These are phyloP conservation scores for Actinostola sp. DNA, from an alignment of 92 coral and sea anemone genomes.

Conservation along the genomic window DNA sequence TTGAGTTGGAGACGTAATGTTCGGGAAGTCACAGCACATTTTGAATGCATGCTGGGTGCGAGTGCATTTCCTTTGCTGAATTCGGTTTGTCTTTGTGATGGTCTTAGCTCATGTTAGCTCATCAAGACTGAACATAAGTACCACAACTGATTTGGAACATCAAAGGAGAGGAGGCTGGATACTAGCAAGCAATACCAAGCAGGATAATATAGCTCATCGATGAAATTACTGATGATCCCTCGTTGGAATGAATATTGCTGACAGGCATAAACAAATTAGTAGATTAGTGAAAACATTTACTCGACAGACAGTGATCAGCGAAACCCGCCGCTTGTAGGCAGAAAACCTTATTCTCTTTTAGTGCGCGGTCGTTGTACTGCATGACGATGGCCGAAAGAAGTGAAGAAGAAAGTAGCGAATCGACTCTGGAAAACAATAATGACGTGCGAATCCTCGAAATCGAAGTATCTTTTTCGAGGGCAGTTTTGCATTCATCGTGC, in stretches of 20 bases:
- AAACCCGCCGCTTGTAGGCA: neutral
- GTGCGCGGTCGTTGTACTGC: neutral
- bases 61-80: too few relatives aligned
- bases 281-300: slow-evolving; percentile 1
- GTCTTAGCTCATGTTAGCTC: too few relatives aligned
- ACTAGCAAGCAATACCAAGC: neutral
- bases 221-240: neutral
- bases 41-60: too few relatives aligned
- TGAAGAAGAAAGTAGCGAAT: slow-evolving; percentile 9
- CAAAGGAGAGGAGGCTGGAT: too few relatives aligned
- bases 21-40: too few relatives aligned
- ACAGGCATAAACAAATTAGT: neutral
- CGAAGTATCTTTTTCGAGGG: slow-evolving; percentile 61
- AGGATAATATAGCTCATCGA: neutral
- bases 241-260: neutral
- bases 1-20: too few relatives aligned
- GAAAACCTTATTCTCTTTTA: neutral
- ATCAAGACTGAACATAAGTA: too few relatives aligned
- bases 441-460: slow-evolving; percentile 23
- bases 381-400: slow-evolving; percentile 35
- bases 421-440: neutral
- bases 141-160: too few relatives aligned
- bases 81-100: too few relatives aligned
- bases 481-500: slow-evolving; percentile 59
- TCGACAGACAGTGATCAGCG: neutral